Conservation (phyloP, 2,797 vertebrate species). For the Sebastes melanostomus region DNA sequence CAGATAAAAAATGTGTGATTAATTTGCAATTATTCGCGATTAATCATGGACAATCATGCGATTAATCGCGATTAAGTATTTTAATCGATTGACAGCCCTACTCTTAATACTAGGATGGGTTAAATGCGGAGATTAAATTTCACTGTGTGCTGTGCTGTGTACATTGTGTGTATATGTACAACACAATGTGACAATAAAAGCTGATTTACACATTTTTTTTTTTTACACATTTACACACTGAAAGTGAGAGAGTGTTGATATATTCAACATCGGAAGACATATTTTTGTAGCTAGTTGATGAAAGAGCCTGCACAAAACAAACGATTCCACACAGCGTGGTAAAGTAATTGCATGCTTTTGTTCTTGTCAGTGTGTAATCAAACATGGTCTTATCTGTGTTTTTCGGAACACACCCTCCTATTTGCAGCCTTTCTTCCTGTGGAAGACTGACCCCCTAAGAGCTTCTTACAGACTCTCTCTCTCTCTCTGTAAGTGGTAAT, state of each 20-base stretch:
- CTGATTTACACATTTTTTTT: no score
- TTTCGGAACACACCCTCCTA: conserved; percentile 48
- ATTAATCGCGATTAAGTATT: no score
- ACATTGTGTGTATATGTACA: no score
- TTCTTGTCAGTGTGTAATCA: conserved; percentile 63
- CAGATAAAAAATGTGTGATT: no score
- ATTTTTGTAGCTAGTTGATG: conserved; percentile 2
- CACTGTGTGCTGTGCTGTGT: no score
- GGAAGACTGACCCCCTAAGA: conserved; percentile 46
- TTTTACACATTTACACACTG: no score
- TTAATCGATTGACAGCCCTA: no score
- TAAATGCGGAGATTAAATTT: no score
- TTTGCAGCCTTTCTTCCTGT: conserved; percentile 56
- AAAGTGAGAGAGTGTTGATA: not conserved
- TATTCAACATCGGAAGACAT: not conserved
- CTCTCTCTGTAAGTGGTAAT: conserved; percentile 60
- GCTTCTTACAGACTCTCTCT: conserved; percentile 33
- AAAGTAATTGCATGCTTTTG: conserved; percentile 62
- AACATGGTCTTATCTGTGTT: conserved; percentile 56
- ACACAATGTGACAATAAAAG: no score
- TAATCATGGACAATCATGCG: no score
- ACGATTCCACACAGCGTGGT: conserved; percentile 4
- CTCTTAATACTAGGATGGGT: no score
- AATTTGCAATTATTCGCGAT: no score
- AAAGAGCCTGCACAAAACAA: conserved; percentile 29